These are phyloP conservation scores for Phrynocephalus forsythii DNA, from an alignment of 2,797 vertebrate species.

Conservation along the genomic window DNA sequence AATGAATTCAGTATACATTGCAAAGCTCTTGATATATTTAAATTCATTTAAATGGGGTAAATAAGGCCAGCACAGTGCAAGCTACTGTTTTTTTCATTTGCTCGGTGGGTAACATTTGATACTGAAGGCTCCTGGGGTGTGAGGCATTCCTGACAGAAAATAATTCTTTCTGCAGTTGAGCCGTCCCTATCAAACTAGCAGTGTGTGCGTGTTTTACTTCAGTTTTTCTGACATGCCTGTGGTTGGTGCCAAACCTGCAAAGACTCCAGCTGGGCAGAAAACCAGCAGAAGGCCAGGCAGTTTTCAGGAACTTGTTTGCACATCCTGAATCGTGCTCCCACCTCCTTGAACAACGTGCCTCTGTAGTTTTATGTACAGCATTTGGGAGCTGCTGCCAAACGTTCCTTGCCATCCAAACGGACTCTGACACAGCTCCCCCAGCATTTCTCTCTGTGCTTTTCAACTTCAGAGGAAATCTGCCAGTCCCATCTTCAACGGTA, in stretches of 20 bases:
- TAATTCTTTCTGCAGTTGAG: background rate
- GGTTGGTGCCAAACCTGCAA: background rate
- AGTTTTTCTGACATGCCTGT: background rate
- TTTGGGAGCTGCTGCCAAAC: background rate
- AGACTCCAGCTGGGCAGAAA: background rate
- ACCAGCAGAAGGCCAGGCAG: background rate
- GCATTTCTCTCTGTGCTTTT: background rate
- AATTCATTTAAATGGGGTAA: background rate
- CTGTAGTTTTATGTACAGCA: background rate
- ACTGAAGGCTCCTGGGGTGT: no score
- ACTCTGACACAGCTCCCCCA: background rate
- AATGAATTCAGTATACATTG: background rate
- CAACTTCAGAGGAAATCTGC: background rate
- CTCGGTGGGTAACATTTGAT: background rate
- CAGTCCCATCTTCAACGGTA: background rate
- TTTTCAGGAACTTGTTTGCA: slow-evolving; percentile 20
- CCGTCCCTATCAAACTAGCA: background rate
- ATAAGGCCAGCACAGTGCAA: background rate
- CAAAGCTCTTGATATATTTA: background rate
- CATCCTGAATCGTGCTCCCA: slow-evolving; percentile 1
- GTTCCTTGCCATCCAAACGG: background rate
- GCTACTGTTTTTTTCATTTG: background rate
- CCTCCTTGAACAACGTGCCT: background rate
- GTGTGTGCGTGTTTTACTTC: background rate
- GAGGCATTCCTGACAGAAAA: background rate